A percentile compares a stretch with the other conserved stretches of the same genome.
These are phyloP conservation scores for Orchesella cincta DNA, from an alignment of 1,140 invertebrate genomes.

Conservation along the genomic window DNA sequence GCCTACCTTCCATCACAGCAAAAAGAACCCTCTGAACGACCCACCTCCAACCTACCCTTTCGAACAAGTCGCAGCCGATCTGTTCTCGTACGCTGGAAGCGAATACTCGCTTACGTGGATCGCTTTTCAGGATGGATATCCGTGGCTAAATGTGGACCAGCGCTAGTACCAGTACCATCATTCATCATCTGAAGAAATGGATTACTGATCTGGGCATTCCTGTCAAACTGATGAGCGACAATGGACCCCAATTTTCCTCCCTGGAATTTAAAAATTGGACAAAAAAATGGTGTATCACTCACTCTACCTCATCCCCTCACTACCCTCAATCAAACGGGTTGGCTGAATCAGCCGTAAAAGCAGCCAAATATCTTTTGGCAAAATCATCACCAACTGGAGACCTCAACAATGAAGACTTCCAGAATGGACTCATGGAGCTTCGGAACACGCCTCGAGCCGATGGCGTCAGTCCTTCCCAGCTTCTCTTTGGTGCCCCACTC, in stretches of 20 bases:
- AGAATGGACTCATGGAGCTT: background rate
- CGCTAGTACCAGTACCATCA: background rate
- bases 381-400: background rate
- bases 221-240: slow-evolving; percentile 53
- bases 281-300: slow-evolving; percentile 55
- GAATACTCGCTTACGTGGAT: background rate
- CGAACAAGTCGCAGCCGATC: background rate
- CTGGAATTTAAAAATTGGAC: slow-evolving; percentile 55
- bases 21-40: background rate
- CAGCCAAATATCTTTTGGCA: slow-evolving; percentile 40
- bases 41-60: background rate
- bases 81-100: slow-evolving; percentile 1
- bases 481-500: background rate
- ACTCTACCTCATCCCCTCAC: slow-evolving; percentile 51
- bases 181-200: background rate
- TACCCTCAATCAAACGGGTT: slow-evolving; percentile 46
- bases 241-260: slow-evolving; percentile 55
- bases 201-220: slow-evolving; percentile 51
- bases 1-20: background rate
- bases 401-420: background rate
- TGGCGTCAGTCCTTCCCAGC: background rate
- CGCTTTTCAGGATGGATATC: background rate
- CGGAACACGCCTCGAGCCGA: slow-evolving; percentile 1
- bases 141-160: slow-evolving; percentile 6
- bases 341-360: slow-evolving; percentile 44